Conservation (phyloP, 2,797 vertebrate genomes). For the Siniperca scherzeri region DNA sequence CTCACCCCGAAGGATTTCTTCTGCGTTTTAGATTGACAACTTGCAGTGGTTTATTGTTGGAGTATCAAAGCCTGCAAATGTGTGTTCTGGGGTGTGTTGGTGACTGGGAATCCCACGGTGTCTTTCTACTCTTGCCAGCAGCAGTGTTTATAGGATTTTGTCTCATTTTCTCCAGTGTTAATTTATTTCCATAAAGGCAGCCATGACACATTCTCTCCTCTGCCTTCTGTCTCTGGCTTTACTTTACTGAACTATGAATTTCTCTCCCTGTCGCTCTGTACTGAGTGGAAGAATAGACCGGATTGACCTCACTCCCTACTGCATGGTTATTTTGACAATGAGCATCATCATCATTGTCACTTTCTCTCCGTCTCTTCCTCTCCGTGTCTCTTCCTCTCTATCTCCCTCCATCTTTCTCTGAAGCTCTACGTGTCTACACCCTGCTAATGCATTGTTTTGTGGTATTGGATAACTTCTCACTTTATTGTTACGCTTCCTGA, state of each 20-base stretch:
- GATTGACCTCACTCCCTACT: slow-evolving; percentile 47
- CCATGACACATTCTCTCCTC: slow-evolving; percentile 85
- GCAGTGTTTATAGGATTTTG: slow-evolving; percentile 84
- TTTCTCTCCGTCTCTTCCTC: slow-evolving; percentile 26
- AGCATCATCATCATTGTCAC: slow-evolving; percentile 45
- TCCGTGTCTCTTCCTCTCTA: slow-evolving; percentile 6
- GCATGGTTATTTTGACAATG: slow-evolving; percentile 57
- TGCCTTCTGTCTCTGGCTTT: slow-evolving; percentile 73
- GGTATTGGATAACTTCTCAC: slow-evolving; percentile 56
- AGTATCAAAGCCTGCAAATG: slow-evolving; percentile 69
- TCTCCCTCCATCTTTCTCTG: slow-evolving; percentile 13
- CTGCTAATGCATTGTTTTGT: slow-evolving; percentile 59
- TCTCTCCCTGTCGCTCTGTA: slow-evolving; percentile 46
- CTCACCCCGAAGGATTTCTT: slow-evolving; percentile 52
- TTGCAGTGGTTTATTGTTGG: slow-evolving; percentile 65
- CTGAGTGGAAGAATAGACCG: slow-evolving; percentile 43
- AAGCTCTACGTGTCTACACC: slow-evolving; percentile 24
- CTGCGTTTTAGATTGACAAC: slow-evolving; percentile 67
- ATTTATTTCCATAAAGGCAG: slow-evolving; percentile 84
- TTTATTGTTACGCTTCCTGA: slow-evolving; percentile 53
- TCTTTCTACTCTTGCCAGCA: slow-evolving; percentile 81
- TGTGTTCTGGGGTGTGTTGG: slow-evolving; percentile 76
- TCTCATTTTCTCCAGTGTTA: slow-evolving; percentile 85
- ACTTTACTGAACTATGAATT: slow-evolving; percentile 64
- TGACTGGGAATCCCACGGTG: slow-evolving; percentile 75